Evolutionary conservation across 1,140 invertebrate species (phyloP).

Genomic region (Platorchestia sp.): DNA sequence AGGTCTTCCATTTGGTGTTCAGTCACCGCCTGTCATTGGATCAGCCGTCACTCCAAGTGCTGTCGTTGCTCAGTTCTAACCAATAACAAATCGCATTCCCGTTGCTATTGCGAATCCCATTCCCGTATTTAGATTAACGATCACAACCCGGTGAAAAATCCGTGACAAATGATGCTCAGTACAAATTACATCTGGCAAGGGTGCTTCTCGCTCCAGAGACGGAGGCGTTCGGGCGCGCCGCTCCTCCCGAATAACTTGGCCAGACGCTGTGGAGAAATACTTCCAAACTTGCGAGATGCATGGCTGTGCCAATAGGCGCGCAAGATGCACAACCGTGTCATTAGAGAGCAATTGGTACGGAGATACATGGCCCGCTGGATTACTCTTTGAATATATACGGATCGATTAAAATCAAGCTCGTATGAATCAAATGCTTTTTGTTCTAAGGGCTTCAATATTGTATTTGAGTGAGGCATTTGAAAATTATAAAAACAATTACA

Average conservation of each 20-base stretch:
- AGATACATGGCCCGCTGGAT: background rate
- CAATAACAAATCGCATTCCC: constrained; percentile 55
- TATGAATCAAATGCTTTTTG: background rate
- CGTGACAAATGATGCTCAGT: constrained; percentile 55
- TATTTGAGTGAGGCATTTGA: background rate
- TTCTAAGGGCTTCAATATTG: background rate
- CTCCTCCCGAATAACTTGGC: background rate
- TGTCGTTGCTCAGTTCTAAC: constrained; percentile 50
- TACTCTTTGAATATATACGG: background rate
- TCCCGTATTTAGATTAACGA: constrained; percentile 54
- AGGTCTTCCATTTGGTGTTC: background rate
- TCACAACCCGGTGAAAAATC: constrained; percentile 49
- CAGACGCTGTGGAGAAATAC: constrained; percentile 7
- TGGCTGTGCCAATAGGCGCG: background rate
- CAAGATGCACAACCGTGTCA: background rate
- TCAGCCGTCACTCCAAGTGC: constrained; percentile 8
- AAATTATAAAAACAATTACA: background rate
- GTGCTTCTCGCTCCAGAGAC: background rate
- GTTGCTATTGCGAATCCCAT: constrained; percentile 54
- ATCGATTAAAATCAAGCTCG: background rate
- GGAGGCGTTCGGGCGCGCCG: background rate
- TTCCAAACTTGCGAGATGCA: background rate
- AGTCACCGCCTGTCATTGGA: constrained; percentile 24
- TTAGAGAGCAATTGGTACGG: background rate
- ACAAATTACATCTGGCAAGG: constrained; percentile 54